These are phyloP conservation scores for Mythimna pallens DNA, from an alignment of 2,888 invertebrate genomes.

Conservation along the genomic window DNA sequence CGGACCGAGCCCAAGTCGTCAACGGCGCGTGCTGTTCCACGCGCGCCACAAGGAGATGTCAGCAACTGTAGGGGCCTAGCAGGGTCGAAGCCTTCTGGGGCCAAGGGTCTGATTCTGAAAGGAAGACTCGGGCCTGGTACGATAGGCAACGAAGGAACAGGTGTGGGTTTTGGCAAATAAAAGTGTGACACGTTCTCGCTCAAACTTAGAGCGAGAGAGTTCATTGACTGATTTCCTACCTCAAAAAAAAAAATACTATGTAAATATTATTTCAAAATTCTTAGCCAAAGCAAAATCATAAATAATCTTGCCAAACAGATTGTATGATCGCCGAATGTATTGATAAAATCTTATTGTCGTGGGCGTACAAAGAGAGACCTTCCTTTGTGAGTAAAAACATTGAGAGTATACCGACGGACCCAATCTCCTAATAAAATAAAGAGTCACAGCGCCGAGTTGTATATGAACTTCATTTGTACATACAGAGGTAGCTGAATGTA, in stretches of 20 bases:
- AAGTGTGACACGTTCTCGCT: no score
- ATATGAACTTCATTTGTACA: conserved; percentile 19
- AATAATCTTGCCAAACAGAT: conserved; percentile 18
- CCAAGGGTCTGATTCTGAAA: no score
- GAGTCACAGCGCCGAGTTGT: not conserved
- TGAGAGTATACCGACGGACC: conserved; percentile 13
- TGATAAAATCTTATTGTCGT: conserved; percentile 39
- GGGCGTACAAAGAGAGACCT: conserved; percentile 34
- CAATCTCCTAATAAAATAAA: conserved; percentile 48
- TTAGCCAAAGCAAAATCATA: not conserved
- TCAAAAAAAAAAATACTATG: not conserved
- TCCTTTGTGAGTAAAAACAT: conserved; percentile 20
- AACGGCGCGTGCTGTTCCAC: no score
- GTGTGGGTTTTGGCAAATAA: no score
- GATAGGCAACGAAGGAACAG: no score
- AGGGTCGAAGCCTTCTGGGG: no score
- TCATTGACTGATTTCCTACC: no score
- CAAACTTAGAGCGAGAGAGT: no score
- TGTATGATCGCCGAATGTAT: conserved; percentile 29
- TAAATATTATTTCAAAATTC: not conserved
- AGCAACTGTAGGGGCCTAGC: no score
- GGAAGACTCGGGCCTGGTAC: no score
- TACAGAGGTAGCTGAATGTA: conserved; percentile 1
- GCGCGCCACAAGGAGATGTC: no score
- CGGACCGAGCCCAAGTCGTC: no score